Conservation (phyloP, 2,888 invertebrate species). For the Drosophila pseudotalamancana region DNA sequence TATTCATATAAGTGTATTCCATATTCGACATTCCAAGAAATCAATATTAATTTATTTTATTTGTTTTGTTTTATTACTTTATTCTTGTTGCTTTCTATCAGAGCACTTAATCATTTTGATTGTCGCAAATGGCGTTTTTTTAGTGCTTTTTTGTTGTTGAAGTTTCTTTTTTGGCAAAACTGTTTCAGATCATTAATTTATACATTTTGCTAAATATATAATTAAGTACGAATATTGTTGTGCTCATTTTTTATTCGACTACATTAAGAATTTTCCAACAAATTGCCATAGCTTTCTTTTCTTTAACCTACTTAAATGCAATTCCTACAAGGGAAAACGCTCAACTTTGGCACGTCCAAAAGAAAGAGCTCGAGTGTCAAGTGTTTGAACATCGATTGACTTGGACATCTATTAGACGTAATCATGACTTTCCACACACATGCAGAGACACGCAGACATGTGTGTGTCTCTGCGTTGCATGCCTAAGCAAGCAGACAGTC, state of each 20-base stretch:
- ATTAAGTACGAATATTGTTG: conserved; percentile 58
- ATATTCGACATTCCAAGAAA: background rate
- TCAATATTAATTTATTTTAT: conserved; percentile 2
- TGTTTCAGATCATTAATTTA: conserved; percentile 70
- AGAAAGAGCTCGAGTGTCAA: conserved; percentile 70
- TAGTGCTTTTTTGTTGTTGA: conserved; percentile 33
- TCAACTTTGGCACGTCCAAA: conserved; percentile 49
- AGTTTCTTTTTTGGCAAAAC: conserved; percentile 19
- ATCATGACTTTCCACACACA: conserved; percentile 64
- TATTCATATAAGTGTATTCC: conserved; percentile 18
- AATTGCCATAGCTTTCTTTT: background rate
- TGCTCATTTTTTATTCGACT: conserved; percentile 50
- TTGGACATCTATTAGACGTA: conserved; percentile 82
- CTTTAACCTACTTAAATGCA: conserved; percentile 5
- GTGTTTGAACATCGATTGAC: conserved; percentile 80
- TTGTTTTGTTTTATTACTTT: conserved; percentile 7
- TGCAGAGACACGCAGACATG: conserved; percentile 15
- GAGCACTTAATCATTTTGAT: conserved; percentile 77
- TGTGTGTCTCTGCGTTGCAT: conserved; percentile 53
- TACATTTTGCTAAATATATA: conserved; percentile 61
- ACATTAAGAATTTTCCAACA: background rate
- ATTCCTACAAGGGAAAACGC: conserved; percentile 6
- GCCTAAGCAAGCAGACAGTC: conserved; percentile 67
- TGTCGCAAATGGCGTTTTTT: conserved; percentile 70
- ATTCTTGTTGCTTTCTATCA: conserved; percentile 9